Base-by-base conservation (phyloP, 2,888 invertebrate genomes). In the Heliconius sara region DNA sequence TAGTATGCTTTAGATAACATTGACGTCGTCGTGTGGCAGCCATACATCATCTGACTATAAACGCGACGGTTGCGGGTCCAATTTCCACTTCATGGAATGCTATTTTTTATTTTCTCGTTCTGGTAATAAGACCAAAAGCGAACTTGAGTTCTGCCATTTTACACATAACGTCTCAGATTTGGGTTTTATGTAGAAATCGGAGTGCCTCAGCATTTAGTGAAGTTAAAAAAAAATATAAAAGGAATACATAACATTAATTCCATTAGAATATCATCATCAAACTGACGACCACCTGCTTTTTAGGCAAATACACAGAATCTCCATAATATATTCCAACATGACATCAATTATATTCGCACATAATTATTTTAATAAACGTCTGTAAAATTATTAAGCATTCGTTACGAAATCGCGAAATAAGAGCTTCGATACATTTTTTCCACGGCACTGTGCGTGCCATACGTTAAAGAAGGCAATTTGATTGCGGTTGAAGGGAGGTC, bases 391-490 rank as follows among this genome's bases (percentile, higher is more conserved):
- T 67, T 39, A 65, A 71, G 57, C 43, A n/a, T 65, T 68, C 34
- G 65, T 47, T 52, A 65, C 27, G 65, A 75, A 30, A 79, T 72
- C 72, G 83, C 77, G 74, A 30, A 75, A 78, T 82, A 81, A 82
- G 81, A 82, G 76, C 68, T 76, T 65, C 68, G 77, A 70, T 72
- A 25, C 27, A 65, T 78, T 81, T 83, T 84, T 83, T 82, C 78
- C 79, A 52, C 47, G 30, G 76, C 76, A 57, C 82, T 78, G 82
- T 70, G 78, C 87, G 87, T 87, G 87, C 84, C 82, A 39, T 82
- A 84, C 80, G 77, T 83, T 87, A 87, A 87, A 87, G 86, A 87
- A 86, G 86, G 84, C 83, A 86, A 87, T 87, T 86, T 84, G 76
- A 80, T 79, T 81, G 85, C 82, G 84, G 84, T 83, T 83, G 80